Conservation (phyloP, 2,797 vertebrate genomes). For the Aulostomus chinensis region DNA sequence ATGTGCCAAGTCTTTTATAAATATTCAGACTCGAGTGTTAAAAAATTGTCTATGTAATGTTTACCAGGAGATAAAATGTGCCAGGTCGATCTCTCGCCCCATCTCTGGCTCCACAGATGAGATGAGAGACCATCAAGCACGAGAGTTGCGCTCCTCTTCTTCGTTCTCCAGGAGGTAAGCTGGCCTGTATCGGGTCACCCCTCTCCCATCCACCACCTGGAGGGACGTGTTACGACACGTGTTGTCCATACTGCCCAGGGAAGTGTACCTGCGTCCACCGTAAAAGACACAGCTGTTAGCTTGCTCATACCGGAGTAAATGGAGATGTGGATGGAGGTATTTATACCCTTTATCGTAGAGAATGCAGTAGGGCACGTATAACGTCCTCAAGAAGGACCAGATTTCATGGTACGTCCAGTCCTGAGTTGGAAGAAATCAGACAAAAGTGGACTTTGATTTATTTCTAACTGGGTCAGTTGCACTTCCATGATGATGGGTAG, state of each 20-base stretch:
- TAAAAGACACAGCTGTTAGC: no score
- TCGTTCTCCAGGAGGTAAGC: slow-evolving; percentile 91
- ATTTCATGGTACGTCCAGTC: slow-evolving; percentile 97
- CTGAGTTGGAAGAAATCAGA: slow-evolving; percentile 60
- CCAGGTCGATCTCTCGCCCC: no score
- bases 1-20: neutral
- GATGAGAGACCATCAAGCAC: slow-evolving; percentile 58
- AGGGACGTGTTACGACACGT: slow-evolving; percentile 85
- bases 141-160: slow-evolving; percentile 89
- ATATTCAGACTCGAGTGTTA: neutral
- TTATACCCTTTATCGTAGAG: slow-evolving; percentile 97
- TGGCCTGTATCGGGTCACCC: slow-evolving; percentile 81
- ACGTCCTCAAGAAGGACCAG: slow-evolving; percentile 91
- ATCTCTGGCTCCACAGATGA: slow-evolving; percentile 13
- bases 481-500: neutral
- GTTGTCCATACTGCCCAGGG: slow-evolving; percentile 91
- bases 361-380: slow-evolving; percentile 93
- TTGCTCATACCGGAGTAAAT: neutral
- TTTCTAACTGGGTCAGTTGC: no score
- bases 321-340: no score
- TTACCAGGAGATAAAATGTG: no score
- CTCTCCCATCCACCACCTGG: slow-evolving; percentile 75
- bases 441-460: no score
- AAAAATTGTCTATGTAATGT: slow-evolving; percentile 5
- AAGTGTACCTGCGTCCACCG: slow-evolving; percentile 90